Evolutionary conservation across 2,113 vertebrate species (phyloP).

Genomic region (Etheostoma cragini): DNA sequence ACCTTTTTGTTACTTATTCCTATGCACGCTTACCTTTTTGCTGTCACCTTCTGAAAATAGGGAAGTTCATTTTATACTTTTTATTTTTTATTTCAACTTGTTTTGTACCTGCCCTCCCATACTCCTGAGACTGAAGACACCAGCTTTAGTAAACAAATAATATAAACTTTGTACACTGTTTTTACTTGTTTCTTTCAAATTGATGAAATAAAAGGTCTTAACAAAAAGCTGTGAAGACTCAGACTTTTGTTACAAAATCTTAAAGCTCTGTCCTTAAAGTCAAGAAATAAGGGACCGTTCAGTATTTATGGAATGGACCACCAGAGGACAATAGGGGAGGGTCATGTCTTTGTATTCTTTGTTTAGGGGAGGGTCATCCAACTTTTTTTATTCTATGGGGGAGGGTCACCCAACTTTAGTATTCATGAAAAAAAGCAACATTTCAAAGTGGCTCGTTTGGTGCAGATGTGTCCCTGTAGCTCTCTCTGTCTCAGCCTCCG

Average conservation of each 20-base stretch:
- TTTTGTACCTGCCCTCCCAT: slow-evolving; percentile 78
- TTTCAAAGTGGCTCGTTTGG: too few relatives aligned
- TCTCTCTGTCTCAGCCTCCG: too few relatives aligned
- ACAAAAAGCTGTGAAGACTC: slow-evolving; percentile 44
- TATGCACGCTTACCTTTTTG: slow-evolving; percentile 77
- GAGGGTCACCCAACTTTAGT: too few relatives aligned
- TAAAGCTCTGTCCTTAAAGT: neutral
- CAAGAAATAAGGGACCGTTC: neutral
- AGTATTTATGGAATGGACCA: too few relatives aligned
- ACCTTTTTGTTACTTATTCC: slow-evolving; percentile 75
- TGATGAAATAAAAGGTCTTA: slow-evolving; percentile 86
- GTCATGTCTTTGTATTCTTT: too few relatives aligned
- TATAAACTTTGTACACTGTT: slow-evolving; percentile 86
- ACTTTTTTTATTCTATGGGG: too few relatives aligned
- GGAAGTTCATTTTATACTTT: slow-evolving; percentile 81
- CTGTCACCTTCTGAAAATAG: slow-evolving; percentile 80
- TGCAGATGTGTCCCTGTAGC: too few relatives aligned
- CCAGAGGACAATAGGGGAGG: too few relatives aligned
- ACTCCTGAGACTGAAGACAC: slow-evolving; percentile 80
- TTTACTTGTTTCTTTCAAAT: slow-evolving; percentile 82
- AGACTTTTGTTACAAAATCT: slow-evolving; percentile 22
- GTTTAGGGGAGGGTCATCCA: too few relatives aligned
- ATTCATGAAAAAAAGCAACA: too few relatives aligned
- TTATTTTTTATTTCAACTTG: slow-evolving; percentile 69
- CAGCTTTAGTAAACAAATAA: slow-evolving; percentile 86